These are phyloP conservation scores for Rosalia funebris DNA, from an alignment of 2,888 invertebrate species.

Conservation along the genomic window DNA sequence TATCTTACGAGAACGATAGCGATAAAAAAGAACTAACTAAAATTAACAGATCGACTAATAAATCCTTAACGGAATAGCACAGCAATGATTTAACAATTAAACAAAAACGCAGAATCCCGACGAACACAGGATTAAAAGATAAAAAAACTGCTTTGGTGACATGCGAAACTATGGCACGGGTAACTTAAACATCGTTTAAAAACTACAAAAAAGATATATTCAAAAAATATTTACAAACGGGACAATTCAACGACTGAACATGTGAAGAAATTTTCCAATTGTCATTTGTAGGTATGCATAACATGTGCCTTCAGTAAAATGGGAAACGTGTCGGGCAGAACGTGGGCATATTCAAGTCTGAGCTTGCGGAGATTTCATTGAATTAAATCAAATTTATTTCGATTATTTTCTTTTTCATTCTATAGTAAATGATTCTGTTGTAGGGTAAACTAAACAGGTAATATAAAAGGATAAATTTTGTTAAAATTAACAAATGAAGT, in stretches of 20 bases:
- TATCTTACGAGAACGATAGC: slow-evolving; percentile 34
- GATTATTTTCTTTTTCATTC: too few species aligned
- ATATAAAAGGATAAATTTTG: too few species aligned
- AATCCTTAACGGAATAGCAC: slow-evolving; percentile 22
- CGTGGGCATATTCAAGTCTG: too few species aligned
- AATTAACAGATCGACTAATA: slow-evolving; percentile 30
- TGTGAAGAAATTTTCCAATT: not conserved
- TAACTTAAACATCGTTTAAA: slow-evolving; percentile 20
- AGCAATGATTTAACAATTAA: slow-evolving; percentile 19
- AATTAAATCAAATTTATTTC: too few species aligned
- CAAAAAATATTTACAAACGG: not conserved
- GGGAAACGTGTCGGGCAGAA: too few species aligned
- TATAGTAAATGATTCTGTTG: too few species aligned
- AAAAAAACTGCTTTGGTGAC: slow-evolving; percentile 26
- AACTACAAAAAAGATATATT: slow-evolving; percentile 12
- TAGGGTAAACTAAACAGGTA: too few species aligned
- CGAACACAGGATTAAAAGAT: slow-evolving; percentile 13
- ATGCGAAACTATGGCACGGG: slow-evolving; percentile 24
- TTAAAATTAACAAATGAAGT: too few species aligned
- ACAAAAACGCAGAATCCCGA: slow-evolving; percentile 8
- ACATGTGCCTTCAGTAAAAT: too few species aligned
- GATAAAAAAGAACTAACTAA: slow-evolving; percentile 26
- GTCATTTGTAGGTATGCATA: too few species aligned
- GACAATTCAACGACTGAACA: slow-evolving; percentile 6
- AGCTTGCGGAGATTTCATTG: too few species aligned